These are phyloP conservation scores for Pelosia muscerda DNA, from an alignment of 2,888 invertebrate species.

Conservation along the genomic window DNA sequence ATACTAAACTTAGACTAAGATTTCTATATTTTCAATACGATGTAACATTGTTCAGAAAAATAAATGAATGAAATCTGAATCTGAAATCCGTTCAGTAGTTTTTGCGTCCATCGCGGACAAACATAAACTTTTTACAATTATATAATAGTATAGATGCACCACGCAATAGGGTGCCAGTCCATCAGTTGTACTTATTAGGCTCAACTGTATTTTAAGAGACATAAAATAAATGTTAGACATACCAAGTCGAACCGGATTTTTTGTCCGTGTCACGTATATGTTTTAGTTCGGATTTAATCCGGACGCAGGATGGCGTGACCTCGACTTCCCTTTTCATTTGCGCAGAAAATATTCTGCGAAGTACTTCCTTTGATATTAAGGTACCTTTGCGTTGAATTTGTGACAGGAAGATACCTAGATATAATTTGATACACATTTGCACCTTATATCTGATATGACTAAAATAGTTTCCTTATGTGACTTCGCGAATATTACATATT, in stretches of 20 bases:
- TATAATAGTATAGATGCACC: no score
- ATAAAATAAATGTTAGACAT: not conserved
- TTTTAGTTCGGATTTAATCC: conserved; percentile 18
- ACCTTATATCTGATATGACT: not conserved
- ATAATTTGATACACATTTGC: not conserved
- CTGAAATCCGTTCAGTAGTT: no score
- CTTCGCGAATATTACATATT: no score
- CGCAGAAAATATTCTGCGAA: conserved; percentile 8
- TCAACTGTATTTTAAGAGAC: not conserved
- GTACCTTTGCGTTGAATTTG: not conserved
- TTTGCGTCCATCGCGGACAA: no score
- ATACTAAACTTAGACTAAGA: no score
- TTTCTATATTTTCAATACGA: no score
- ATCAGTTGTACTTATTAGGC: not conserved
- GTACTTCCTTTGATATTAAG: not conserved
- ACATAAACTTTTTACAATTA: no score
- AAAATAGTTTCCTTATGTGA: no score
- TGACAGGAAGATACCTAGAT: not conserved
- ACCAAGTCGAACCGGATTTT: not conserved
- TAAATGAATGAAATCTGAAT: no score
- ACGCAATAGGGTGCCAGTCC: not conserved
- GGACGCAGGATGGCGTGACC: conserved; percentile 10
- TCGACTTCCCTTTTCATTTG: not conserved
- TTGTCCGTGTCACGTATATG: not conserved
- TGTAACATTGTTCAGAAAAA: no score